A percentile compares a stretch with the other conserved stretches of the same genome.
Conservation (phyloP, 2,888 invertebrate species). For the Pristionchus japonicus region DNA sequence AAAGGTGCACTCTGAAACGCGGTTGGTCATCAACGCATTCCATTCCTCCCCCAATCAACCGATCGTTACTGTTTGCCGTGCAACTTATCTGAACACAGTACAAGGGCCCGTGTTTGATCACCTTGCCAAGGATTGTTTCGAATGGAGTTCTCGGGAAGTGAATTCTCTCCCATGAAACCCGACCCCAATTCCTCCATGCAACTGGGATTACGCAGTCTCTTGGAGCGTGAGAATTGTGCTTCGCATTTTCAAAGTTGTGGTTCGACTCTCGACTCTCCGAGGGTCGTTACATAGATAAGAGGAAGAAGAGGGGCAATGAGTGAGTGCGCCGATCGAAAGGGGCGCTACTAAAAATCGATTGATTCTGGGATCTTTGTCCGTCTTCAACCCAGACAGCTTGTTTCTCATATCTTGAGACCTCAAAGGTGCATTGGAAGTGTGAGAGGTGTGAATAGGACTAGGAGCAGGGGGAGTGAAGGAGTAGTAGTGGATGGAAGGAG, state of each 20-base stretch:
- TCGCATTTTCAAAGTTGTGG: background rate
- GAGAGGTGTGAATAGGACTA: background rate
- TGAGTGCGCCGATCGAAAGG: background rate
- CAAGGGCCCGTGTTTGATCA: background rate
- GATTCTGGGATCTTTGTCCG: background rate
- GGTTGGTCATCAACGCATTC: too few relatives aligned
- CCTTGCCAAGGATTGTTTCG: slow-evolving; percentile 80
- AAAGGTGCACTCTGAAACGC: too few relatives aligned
- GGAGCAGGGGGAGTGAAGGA: background rate
- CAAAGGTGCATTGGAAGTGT: background rate
- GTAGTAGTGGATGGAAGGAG: background rate
- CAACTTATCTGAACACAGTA: background rate
- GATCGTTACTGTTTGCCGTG: background rate
- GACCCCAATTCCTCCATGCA: background rate
- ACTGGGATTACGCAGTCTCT: background rate
- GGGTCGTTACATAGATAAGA: background rate
- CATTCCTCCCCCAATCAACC: too few relatives aligned
- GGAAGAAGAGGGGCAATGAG: background rate
- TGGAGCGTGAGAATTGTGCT: background rate
- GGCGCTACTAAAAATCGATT: background rate
- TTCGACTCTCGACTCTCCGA: background rate
- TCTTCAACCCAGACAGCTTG: background rate
- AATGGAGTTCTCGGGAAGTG: background rate
- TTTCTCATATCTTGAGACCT: background rate
- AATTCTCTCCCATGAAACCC: background rate